Base-by-base conservation (phyloP, 2,797 vertebrate genomes). In the Margarornis squamiger region DNA sequence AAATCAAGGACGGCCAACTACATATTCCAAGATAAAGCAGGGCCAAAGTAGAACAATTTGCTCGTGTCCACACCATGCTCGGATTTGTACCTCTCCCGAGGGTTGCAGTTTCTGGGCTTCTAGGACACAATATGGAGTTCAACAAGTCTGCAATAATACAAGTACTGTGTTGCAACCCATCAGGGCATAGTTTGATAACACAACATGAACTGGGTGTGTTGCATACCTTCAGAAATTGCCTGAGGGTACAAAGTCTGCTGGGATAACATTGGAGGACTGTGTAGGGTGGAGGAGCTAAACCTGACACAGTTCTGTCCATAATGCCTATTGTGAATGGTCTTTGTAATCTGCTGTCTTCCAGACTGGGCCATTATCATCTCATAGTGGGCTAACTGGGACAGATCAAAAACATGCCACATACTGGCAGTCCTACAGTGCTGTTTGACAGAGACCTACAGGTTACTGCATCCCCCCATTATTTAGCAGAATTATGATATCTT, bases 201-300 rank as follows among this genome's bases (percentile, higher is more conserved):
- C 21, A 41, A 51, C 85, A 22, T 18, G 66, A 75, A 66, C 70
- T 94, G 86, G 86, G 92, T 76, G 76, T 93, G 83, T 78, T 76
- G 54, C 83, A 5, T 92, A 63, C 74, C 26, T 62, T 83, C 70
- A 72, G 26, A 71, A 92, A 54, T 84, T 76, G 81, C 70, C 55
- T 63, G 86, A 46, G 14, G 80, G 76, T 78, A 10, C 70, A 62
- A 95, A 94, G 93, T 90, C 79, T 90, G 29, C 58, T 81, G n/a
- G 51, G 30, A 41, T 70, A 71, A 61, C 22, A 15, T 7, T 75
- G 76, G 58, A 87, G 74, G 55, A 61, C 36, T 65, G 12, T 22
- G 27, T 19, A 46, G 36, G 62, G 92, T 58, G 36, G 54, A 93
- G 77, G 32, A 83, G 72, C 13, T 30, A 54, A 76, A 88, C 29